phyloP scores from a whole-genome alignment of 1,140 invertebrate genomes.

The Onthophagus taurus region DNA sequence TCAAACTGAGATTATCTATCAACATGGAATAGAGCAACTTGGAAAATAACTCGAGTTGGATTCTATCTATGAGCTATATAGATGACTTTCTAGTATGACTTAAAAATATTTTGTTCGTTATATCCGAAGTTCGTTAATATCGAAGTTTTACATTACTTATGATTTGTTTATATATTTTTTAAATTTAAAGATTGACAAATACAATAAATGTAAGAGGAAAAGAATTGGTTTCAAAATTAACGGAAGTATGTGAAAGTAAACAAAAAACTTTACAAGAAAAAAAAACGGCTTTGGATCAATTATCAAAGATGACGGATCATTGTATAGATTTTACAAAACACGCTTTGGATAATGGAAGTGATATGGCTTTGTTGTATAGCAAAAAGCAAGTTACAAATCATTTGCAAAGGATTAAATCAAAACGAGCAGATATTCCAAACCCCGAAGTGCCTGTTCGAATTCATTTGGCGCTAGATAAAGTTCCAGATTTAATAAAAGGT shows the following conservation, averaged over 20 bases:
- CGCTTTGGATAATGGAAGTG: slow-evolving; percentile 67
- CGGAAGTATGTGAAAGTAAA: slow-evolving; percentile 74
- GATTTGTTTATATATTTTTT: slow-evolving; percentile 20
- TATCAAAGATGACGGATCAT: slow-evolving; percentile 75
- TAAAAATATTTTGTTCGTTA: too few relatives aligned
- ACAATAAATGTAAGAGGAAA: slow-evolving; percentile 74
- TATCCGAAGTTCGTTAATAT: too few relatives aligned
- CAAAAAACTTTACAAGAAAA: slow-evolving; percentile 74
- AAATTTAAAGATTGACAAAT: slow-evolving; percentile 57
- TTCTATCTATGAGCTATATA: too few relatives aligned
- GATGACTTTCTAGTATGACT: too few relatives aligned
- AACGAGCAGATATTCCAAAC: slow-evolving; percentile 72
- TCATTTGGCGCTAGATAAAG: slow-evolving; percentile 63
- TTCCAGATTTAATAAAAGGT: slow-evolving; percentile 69
- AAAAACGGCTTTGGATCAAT: slow-evolving; percentile 65
- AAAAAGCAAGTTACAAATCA: slow-evolving; percentile 68
- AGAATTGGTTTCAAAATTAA: slow-evolving; percentile 65
- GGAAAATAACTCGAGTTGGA: too few relatives aligned
- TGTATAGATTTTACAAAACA: slow-evolving; percentile 74
- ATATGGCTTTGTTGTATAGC: slow-evolving; percentile 73
- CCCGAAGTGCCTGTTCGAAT: slow-evolving; percentile 75
- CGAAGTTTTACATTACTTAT: not conserved
- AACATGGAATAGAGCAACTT: too few relatives aligned
- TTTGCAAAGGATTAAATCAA: slow-evolving; percentile 67
- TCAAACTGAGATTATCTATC: too few relatives aligned